Base-by-base conservation (phyloP, 1,140 invertebrate species). In the Drosophila lacteicornis region DNA sequence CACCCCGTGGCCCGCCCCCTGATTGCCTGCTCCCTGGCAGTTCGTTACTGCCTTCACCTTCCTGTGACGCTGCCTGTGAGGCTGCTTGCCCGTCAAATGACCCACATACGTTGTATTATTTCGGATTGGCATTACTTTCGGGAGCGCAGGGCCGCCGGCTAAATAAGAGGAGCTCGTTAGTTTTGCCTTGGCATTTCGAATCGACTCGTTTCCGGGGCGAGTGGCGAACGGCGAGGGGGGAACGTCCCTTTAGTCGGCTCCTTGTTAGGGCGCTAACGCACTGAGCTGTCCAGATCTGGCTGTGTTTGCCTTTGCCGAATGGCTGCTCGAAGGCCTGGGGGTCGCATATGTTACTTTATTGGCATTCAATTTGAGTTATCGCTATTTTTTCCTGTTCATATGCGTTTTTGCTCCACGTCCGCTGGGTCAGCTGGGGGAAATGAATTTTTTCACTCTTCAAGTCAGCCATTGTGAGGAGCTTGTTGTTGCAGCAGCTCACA, bases 341-440 rank as follows among this genome's bases (percentile, higher is more conserved):
- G 82, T 58, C 82, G 76, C 82, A 86, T 86, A 86, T 86, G 82
- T 86, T 86, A 86, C 82, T 86, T 86, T 86, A 86, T 86, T 86
- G 82, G 82, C 82, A 86, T 86, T 86, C 82, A 86, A 86, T 86
- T 86, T 86, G 82, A 86, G 82, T 86, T 86, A 86, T 86, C 82
- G 82, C 82, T 86, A 86, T 86, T 86, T 86, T 86, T 86, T 86
- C 82, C 82, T 86, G 82, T 86, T 82, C 82, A 86, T 86, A 82
- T 86, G 79, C 75, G 82, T 75, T 82, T 79, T 74, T 80, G 22
- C 43, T 43, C 12, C 12, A 53, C 38, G 61, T 40, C 82, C 63
- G 55, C 15, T 40, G 11, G 56, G 22, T 17, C 36, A 67, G 46
- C 47, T 38, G 62, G 56, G 27, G 62, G 59, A 77, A 77, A 77